Percentiles rank a stretch among this genome's conserved stretches.
These are phyloP conservation scores for Oreonectes daqikongensis DNA, from an alignment of 2,797 vertebrate species.

Conservation along the genomic window DNA sequence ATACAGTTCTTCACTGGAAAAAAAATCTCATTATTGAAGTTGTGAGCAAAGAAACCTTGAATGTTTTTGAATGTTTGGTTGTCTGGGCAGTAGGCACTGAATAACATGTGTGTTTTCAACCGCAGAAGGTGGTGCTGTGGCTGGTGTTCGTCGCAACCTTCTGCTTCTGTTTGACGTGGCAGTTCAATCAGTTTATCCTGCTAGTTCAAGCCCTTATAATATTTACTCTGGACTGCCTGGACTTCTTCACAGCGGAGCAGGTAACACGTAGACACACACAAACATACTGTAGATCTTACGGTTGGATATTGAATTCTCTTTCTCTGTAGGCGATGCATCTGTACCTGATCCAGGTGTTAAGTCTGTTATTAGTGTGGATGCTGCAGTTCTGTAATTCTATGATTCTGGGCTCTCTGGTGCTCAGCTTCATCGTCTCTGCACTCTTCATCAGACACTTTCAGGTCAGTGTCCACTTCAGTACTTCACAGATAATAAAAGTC, in stretches of 20 bases:
- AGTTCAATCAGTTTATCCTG: conserved; percentile 98
- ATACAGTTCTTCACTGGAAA: conserved; percentile 37
- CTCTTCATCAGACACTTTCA: conserved; percentile 86
- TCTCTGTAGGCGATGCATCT: conserved; percentile 82
- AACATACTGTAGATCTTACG: neutral
- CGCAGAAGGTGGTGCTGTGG: conserved; percentile 84
- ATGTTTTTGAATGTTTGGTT: conserved; percentile 39
- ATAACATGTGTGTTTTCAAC: conserved; percentile 52
- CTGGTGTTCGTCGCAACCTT: conserved; percentile 87
- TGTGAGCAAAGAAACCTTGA: conserved; percentile 29
- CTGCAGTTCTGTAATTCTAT: conserved; percentile 98
- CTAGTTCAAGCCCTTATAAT: conserved; percentile 89
- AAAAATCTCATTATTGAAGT: conserved; percentile 17
- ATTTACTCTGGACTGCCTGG: conserved; percentile 85
- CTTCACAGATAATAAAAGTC: neutral
- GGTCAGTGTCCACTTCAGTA: conserved; percentile 69
- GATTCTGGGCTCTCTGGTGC: conserved; percentile 90
- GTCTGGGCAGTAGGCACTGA: conserved; percentile 19
- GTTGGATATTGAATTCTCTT: conserved; percentile 31
- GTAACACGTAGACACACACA: conserved; percentile 65
- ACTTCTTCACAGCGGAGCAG: conserved; percentile 85
- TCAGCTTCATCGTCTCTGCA: conserved; percentile 90
- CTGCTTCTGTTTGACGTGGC: conserved; percentile 95
- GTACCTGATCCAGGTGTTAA: conserved; percentile 84
- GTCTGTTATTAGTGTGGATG: conserved; percentile 87